Evolutionary conservation across 2,113 vertebrate species (phyloP).

Genomic region (Orientallactaga bullata): DNA sequence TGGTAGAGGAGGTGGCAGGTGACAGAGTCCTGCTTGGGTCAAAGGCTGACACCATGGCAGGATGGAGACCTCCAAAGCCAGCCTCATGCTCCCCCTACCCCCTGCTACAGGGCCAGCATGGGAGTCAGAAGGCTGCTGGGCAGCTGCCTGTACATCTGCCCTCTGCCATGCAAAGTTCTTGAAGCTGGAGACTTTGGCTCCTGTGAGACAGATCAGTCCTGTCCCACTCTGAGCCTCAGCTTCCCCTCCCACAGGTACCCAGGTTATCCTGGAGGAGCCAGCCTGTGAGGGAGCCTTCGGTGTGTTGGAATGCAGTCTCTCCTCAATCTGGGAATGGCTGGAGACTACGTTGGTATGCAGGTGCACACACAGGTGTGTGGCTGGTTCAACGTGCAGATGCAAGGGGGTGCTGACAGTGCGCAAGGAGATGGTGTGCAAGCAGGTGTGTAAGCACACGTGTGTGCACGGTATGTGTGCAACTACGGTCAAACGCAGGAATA

Average conservation of each 20-base stretch:
- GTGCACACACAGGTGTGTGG: neutral
- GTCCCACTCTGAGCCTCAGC: neutral
- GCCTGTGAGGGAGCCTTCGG: neutral
- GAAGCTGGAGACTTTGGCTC: neutral
- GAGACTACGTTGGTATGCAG: constrained; percentile 30
- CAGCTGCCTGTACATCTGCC: neutral
- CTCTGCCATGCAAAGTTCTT: neutral
- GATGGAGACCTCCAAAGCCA: neutral
- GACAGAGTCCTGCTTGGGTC: neutral
- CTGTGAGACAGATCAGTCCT: neutral
- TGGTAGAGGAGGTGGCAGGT: neutral
- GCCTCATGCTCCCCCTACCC: neutral
- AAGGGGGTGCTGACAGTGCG: neutral
- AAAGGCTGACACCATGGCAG: neutral
- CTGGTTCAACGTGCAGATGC: neutral
- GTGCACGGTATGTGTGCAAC: fast-evolving
- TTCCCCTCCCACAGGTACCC: neutral
- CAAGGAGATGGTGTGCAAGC: fast-evolving
- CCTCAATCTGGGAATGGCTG: fast-evolving
- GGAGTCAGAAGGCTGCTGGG: neutral
- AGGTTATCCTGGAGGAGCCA: neutral
- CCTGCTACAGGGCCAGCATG: neutral
- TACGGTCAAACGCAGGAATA: neutral
- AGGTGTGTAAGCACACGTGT: fast-evolving
- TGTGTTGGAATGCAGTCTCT: neutral